Evolutionary conservation across 2,888 invertebrate species (phyloP), one percentile per base, ranked within the genome.

Genomic region (Zaprionus lineosus): DNA sequence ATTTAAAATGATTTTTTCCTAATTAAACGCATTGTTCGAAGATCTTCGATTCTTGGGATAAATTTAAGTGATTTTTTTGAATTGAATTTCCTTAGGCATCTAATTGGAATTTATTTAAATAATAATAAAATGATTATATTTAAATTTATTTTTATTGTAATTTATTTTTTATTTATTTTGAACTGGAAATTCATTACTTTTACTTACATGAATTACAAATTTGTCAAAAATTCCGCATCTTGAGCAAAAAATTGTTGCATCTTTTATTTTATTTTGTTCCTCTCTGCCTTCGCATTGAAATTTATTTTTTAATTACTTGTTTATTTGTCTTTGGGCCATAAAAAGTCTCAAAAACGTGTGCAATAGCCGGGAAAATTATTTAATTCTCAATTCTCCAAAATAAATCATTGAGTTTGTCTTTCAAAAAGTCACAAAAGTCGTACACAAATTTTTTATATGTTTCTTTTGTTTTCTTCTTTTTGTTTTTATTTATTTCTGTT

Each of bases 201-300:
- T 24, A 24, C 60, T 70, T 74, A 69, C 65, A 62, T 72, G 72
- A 18, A 47, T 66, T 11, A 28, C 33, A 66, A 52, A 62, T 29
- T 51, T 51, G 29, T 44, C 28, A 11, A 33, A 66, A 53, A 41
- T 19, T 48, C 14, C 21, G 36, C 21, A 18, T 56, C 5, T 44
- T 72, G 51, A 59, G 67, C 47, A 40, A 36, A 50, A 28, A 9
- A n/a, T n/a, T 50, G n/a, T 41, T 59, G n/a, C 37, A 3, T 24
- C 28, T 14, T n/a, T 39, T 24, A 24, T 4, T 9, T 33, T 4
- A 4, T 28, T 12, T 7, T 8, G 8, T 24, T 24, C n/a, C n/a
- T n/a, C n/a, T n/a, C n/a, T n/a, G n/a, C n/a, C n/a, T n/a, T n/a
- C n/a, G n/a, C n/a, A n/a, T n/a, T n/a, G n/a, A n/a, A n/a, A n/a